Conservation (phyloP, 2,113 vertebrate genomes). For the Dromas ardeola region DNA sequence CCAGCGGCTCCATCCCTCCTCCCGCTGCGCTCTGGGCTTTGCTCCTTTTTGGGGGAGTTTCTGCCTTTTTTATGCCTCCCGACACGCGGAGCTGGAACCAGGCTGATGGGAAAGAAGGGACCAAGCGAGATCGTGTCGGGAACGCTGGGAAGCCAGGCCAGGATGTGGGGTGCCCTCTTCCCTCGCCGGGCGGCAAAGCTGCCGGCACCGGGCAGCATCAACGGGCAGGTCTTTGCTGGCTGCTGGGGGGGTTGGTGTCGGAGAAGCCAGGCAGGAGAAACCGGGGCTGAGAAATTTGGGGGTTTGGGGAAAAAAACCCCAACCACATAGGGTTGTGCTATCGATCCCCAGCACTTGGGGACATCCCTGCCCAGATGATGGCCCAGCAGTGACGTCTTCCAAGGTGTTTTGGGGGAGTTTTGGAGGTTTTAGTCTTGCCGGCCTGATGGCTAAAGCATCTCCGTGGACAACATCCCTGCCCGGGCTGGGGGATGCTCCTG, state of each 20-base stretch:
- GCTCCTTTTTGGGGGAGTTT: neutral
- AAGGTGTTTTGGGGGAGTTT: neutral
- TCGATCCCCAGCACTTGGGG: rapidly evolving
- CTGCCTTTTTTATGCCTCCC: neutral
- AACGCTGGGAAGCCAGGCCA: rapidly evolving
- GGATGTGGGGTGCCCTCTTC: rapidly evolving
- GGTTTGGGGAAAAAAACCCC: neutral
- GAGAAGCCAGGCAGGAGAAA: neutral
- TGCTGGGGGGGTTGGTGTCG: rapidly evolving
- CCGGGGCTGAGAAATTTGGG: rapidly evolving
- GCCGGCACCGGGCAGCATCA: rapidly evolving
- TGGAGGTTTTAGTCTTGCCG: neutral
- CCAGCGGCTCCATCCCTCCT: rapidly evolving
- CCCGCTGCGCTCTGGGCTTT: rapidly evolving
- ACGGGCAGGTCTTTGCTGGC: rapidly evolving
- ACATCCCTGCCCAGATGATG: neutral
- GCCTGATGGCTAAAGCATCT: too few relatives aligned
- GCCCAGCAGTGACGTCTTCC: rapidly evolving
- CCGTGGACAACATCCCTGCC: neutral
- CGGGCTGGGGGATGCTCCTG: too few relatives aligned
- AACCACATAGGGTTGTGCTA: rapidly evolving
- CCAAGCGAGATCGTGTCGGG: rapidly evolving
- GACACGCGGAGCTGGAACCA: rapidly evolving
- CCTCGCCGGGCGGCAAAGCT: neutral
- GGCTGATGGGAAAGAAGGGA: neutral